phyloP scores from a whole-genome alignment of 2,888 invertebrate species.

The Meteorus colon region DNA sequence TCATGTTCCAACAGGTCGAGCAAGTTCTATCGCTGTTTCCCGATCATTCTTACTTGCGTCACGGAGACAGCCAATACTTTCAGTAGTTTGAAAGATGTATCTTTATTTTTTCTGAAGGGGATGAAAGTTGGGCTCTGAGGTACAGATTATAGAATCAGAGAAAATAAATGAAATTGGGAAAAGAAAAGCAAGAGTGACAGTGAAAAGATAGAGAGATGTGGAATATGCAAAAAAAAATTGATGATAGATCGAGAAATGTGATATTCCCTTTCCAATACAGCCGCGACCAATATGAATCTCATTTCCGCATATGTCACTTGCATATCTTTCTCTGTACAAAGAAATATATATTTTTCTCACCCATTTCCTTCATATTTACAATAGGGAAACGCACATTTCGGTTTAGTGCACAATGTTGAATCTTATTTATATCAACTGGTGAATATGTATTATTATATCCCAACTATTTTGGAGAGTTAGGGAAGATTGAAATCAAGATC shows the following conservation, averaged over 20 bases:
- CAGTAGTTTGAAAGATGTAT: slow-evolving; percentile 40
- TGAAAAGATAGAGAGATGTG: background rate
- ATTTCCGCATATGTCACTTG: slow-evolving; percentile 6
- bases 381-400: no score
- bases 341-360: no score
- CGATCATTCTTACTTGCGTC: slow-evolving; percentile 45
- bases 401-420: no score
- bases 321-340: background rate
- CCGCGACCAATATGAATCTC: background rate
- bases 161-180: background rate
- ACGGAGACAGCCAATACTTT: slow-evolving; percentile 44
- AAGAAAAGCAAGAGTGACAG: background rate
- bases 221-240: background rate
- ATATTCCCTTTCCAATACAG: background rate
- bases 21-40: slow-evolving; percentile 40
- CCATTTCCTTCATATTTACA: no score
- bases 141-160: background rate
- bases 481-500: no score
- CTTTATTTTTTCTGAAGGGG: slow-evolving; percentile 11
- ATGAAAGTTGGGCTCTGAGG: background rate
- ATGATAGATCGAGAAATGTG: slow-evolving; percentile 4
- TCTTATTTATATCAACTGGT: no score
- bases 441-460: no score
- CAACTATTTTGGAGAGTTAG: no score
- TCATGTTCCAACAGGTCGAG: slow-evolving; percentile 42